phyloP scores from a whole-genome alignment of 2,888 invertebrate genomes.

The Eurytoma adleriae region DNA sequence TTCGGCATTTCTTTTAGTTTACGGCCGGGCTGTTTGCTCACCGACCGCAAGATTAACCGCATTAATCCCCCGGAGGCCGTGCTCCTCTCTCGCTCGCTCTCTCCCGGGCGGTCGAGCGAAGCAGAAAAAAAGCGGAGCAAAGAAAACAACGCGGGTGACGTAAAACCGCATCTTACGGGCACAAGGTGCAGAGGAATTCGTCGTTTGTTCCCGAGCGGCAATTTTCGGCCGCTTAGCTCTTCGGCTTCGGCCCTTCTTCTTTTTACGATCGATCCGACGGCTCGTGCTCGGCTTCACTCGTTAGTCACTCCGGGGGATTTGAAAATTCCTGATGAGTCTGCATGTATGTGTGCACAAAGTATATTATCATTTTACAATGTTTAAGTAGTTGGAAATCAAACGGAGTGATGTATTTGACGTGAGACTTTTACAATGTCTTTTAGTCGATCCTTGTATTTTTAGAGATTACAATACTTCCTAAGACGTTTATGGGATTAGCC shows the following conservation, averaged over 20 bases:
- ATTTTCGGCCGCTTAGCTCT: slow-evolving; percentile 57
- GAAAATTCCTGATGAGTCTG: not conserved
- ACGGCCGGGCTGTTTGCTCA: slow-evolving; percentile 62
- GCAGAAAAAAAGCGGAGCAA: slow-evolving; percentile 26
- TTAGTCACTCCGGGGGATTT: slow-evolving; percentile 22
- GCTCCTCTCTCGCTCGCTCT: slow-evolving; percentile 35
- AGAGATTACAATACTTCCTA: not conserved
- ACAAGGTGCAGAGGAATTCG: slow-evolving; percentile 39
- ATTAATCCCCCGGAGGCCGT: slow-evolving; percentile 61
- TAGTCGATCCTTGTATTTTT: slow-evolving; percentile 3
- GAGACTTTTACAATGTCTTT: not conserved
- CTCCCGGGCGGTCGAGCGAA: slow-evolving; percentile 10
- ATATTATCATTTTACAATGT: slow-evolving; percentile 37
- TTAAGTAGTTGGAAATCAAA: slow-evolving; percentile 9
- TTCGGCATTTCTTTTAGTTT: slow-evolving; percentile 50
- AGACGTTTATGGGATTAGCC: too few species aligned
- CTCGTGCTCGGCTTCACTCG: not conserved
- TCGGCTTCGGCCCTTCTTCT: slow-evolving; percentile 26
- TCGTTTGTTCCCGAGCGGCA: slow-evolving; percentile 61
- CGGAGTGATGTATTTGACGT: not conserved
- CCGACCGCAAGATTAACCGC: slow-evolving; percentile 68
- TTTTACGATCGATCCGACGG: slow-evolving; percentile 55
- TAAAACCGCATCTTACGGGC: slow-evolving; percentile 60
- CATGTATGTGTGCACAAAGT: not conserved
- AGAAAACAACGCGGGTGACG: slow-evolving; percentile 42